These are phyloP conservation scores for Pandemis heparana DNA, from an alignment of 2,888 invertebrate species.

Conservation along the genomic window DNA sequence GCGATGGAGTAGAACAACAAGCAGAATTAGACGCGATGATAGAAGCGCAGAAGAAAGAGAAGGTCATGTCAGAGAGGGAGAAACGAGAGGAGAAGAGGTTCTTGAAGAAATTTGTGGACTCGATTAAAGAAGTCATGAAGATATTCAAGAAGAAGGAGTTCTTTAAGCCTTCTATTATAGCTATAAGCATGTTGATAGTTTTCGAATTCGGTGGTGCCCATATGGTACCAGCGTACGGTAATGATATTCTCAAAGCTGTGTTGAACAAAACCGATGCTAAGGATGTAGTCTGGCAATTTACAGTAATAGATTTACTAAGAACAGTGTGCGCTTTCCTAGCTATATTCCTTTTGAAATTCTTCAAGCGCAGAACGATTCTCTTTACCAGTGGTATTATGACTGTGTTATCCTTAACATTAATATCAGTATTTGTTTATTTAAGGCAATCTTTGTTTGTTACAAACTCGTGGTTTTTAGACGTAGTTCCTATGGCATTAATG, in stretches of 20 bases:
- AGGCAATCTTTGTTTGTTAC: conserved; percentile 67
- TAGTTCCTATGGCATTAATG: conserved; percentile 75
- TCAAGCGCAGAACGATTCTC: conserved; percentile 72
- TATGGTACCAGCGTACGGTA: conserved; percentile 79
- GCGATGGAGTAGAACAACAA: conserved; percentile 73
- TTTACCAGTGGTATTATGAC: conserved; percentile 76
- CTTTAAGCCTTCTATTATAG: conserved; percentile 77
- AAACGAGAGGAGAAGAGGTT: conserved; percentile 57
- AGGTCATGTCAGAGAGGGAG: conserved; percentile 57
- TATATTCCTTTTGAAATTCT: conserved; percentile 76
- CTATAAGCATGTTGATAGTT: conserved; percentile 78
- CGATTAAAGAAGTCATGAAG: conserved; percentile 65
- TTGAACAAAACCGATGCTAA: conserved; percentile 67
- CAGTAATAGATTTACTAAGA: conserved; percentile 88
- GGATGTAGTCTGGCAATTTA: conserved; percentile 84
- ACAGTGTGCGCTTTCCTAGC: conserved; percentile 86
- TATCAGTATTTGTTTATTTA: conserved; percentile 75
- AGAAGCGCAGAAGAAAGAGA: conserved; percentile 67
- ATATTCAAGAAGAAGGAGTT: conserved; percentile 81
- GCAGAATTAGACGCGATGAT: conserved; percentile 79
- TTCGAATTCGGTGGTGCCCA: conserved; percentile 81
- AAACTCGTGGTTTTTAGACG: conserved; percentile 65
- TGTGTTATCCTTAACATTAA: conserved; percentile 67
- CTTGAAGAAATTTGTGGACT: conserved; percentile 60
- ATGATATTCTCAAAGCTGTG: conserved; percentile 73